phyloP scores from a whole-genome alignment of 2,797 vertebrate species.

The Acanthurus leucopareius region DNA sequence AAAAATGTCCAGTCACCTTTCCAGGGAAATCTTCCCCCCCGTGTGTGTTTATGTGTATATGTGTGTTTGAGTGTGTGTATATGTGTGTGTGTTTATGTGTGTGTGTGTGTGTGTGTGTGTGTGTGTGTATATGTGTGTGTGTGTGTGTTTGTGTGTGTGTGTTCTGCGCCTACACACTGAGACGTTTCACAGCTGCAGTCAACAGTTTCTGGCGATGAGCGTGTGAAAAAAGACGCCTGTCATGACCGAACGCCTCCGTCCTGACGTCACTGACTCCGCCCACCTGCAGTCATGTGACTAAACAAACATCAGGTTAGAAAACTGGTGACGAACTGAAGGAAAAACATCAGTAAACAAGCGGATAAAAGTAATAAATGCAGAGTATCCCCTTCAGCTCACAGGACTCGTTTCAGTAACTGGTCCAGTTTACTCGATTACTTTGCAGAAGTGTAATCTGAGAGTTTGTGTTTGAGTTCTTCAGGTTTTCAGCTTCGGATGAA shows the following conservation, averaged over 20 bases:
- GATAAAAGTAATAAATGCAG: no score
- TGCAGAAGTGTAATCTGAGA: no score
- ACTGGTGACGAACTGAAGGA: no score
- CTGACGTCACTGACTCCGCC: conserved; percentile 12
- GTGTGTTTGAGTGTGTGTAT: no score
- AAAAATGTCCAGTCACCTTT: conserved; percentile 16
- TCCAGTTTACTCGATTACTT: no score
- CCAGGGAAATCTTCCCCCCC: conserved; percentile 12
- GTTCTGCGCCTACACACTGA: conserved; percentile 21
- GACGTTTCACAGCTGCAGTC: conserved; percentile 50
- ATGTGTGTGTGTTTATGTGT: no score
- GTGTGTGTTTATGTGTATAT: no score
- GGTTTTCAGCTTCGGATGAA: background rate
- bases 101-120: conserved; percentile 17
- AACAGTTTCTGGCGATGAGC: conserved; percentile 15
- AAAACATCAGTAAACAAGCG: no score
- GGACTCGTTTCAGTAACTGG: no score
- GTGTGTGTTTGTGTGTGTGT: background rate
- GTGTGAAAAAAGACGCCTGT: conserved; percentile 24
- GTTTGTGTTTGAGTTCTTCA: no score
- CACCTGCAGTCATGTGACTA: conserved; percentile 20
- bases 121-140: conserved; percentile 18
- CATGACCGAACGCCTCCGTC: background rate
- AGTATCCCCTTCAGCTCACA: no score
- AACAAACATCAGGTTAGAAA: no score